phyloP scores from a whole-genome alignment of 2,113 vertebrate genomes.

The Puffinus mauretanicus region DNA sequence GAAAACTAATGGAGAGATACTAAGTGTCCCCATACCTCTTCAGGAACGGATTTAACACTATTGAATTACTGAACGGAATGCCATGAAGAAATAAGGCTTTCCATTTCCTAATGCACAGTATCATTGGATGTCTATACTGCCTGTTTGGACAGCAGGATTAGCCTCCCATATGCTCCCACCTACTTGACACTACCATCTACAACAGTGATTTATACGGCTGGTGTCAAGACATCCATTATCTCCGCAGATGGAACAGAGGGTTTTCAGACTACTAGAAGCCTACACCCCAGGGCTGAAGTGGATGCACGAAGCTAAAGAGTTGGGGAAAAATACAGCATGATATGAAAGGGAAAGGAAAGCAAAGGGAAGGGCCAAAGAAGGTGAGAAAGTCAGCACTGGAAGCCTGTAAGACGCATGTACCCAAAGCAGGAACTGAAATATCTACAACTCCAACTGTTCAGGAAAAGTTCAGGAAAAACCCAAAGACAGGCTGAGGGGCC shows the following conservation, averaged over 20 bases:
- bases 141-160: neutral
- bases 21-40: neutral
- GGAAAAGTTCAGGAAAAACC: neutral
- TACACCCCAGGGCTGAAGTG: neutral
- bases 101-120: neutral
- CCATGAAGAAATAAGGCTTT: neutral
- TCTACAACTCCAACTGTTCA: neutral
- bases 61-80: neutral
- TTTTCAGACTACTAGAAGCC: neutral
- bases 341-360: neutral
- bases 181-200: neutral
- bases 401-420: neutral
- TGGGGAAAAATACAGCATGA: neutral
- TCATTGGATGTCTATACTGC: neutral
- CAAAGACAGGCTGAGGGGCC: neutral
- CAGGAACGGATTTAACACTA: neutral
- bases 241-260: neutral
- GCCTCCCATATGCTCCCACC: neutral
- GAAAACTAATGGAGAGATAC: neutral
- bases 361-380: neutral
- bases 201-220: constrained; percentile 8
- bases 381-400: neutral
- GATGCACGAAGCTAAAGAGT: neutral
- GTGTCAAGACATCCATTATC: constrained; percentile 20
- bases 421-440: neutral